A percentile compares a stretch with the other conserved stretches of the same genome.
Conservation (phyloP, 2,113 vertebrate genomes). For the Bucco capensis region DNA sequence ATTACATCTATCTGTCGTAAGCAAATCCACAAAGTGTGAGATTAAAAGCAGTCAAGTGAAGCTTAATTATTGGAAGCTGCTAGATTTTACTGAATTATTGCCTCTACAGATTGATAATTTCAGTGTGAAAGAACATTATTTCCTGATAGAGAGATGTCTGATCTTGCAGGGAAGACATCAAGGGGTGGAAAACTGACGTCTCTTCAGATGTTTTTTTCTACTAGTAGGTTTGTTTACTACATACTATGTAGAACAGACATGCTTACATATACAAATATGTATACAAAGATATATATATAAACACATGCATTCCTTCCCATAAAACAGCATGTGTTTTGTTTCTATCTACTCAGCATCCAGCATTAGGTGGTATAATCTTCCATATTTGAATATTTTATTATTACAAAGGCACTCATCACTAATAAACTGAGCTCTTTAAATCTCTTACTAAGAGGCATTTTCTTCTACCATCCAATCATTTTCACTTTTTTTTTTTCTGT, state of each 20-base stretch:
- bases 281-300: not conserved
- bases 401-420: not conserved
- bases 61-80: not conserved
- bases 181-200: not conserved
- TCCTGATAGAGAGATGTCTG: not conserved
- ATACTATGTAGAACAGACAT: not conserved
- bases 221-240: not conserved
- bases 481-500: not conserved
- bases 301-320: not conserved
- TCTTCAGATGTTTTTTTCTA: not conserved
- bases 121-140: not conserved
- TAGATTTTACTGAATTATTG: not conserved
- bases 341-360: not conserved
- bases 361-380: not conserved
- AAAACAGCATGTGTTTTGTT: not conserved
- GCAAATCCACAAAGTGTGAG: not conserved
- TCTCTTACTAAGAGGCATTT: not conserved
- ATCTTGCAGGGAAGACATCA: not conserved
- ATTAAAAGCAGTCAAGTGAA: not conserved
- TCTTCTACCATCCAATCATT: not conserved
- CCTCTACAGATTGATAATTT: not conserved
- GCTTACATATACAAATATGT: not conserved
- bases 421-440: not conserved
- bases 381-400: not conserved
- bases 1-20: not conserved